Conservation (phyloP, 2,888 invertebrate species). For the Miltochrista miniata region DNA sequence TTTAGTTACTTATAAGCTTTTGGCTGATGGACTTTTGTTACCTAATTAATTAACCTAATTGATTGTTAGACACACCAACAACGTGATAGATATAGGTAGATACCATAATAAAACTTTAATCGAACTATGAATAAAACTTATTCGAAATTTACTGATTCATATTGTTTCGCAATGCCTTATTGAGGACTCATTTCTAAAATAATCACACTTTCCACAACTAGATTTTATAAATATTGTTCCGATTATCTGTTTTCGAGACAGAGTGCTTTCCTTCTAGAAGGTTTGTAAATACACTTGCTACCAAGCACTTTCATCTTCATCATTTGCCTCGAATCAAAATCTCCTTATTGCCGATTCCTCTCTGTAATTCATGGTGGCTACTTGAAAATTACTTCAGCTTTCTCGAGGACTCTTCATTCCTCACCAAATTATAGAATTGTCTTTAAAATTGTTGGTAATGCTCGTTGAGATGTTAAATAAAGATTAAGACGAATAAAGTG, state of each 20-base stretch:
- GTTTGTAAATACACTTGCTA: constrained; percentile 43
- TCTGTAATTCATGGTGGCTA: constrained; percentile 31
- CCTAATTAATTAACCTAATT: too few relatives aligned
- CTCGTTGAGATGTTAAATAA: constrained; percentile 25
- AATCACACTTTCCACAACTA: constrained; percentile 27
- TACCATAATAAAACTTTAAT: too few relatives aligned
- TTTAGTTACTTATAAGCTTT: too few relatives aligned
- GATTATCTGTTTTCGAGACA: constrained; percentile 46
- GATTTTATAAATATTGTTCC: constrained; percentile 38
- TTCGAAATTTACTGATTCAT: too few relatives aligned
- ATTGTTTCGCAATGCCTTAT: too few relatives aligned
- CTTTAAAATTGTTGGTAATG: constrained; percentile 47
- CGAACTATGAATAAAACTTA: too few relatives aligned
- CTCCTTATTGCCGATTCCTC: constrained; percentile 25
- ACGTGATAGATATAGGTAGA: too few relatives aligned
- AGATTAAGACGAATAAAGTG: constrained; percentile 16
- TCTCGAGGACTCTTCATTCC: constrained; percentile 49
- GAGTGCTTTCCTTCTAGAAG: constrained; percentile 41
- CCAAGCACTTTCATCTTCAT: constrained; percentile 42
- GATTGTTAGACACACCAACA: too few relatives aligned
- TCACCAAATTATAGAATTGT: constrained; percentile 55
- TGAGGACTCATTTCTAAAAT: constrained; percentile 28
- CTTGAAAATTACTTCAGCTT: constrained; percentile 50
- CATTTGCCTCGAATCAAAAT: constrained; percentile 55
- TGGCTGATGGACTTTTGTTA: too few relatives aligned